Evolutionary conservation across 2,797 vertebrate genomes (phyloP), one percentile per base, ranked within the genome.

Genomic region (Peromyscus attwateri): DNA sequence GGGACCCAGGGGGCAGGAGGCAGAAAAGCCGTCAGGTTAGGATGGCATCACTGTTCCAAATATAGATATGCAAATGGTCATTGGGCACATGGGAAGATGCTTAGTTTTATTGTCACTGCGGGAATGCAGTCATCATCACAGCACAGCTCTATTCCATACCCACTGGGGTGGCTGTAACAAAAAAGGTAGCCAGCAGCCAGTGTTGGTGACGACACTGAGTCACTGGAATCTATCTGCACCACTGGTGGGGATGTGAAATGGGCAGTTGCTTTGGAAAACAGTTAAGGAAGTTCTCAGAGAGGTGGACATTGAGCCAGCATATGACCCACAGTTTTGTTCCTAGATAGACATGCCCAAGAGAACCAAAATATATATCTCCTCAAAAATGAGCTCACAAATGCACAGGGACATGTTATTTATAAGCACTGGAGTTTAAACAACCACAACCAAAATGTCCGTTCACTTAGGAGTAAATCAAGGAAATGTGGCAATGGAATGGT

Each of bases 151-250:
- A 9, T 43, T 31, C 62, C 3, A 6, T 8, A 19, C 23, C 37
- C 88, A 31, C 11, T 2, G 12, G 66, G 70, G 43, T 2, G 52
- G 16, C 71, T 13, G 0, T 29, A 8, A 19, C 8, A 3, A 23
- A 29, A 25, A n/a, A 57, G 37, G 13, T 0, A 46, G 31, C 1
- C 4, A 8, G 46, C 3, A 8, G 49, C 37, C 83, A 31, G 21
- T 1, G 40, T 0, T 10, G 73, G 71, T 1, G 27, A 57, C 34
- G 19, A 9, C 0, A 9, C 2, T 19, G 55, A 23, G n/a, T 21
- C 19, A 31, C 1, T 0, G 21, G 29, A 25, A 14, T 9, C 14
- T 49, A 2, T 14, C 0, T 2, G 0, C 0, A 0, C 14, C 21
- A n/a, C 57, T 3, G 27, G 25, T 0, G 25, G 49, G 71, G 31